Percentiles rank a stretch among this genome's conserved stretches.
Evolutionary conservation across 2,797 vertebrate genomes (phyloP).

Genomic region (Sebastes hubbsi): DNA sequence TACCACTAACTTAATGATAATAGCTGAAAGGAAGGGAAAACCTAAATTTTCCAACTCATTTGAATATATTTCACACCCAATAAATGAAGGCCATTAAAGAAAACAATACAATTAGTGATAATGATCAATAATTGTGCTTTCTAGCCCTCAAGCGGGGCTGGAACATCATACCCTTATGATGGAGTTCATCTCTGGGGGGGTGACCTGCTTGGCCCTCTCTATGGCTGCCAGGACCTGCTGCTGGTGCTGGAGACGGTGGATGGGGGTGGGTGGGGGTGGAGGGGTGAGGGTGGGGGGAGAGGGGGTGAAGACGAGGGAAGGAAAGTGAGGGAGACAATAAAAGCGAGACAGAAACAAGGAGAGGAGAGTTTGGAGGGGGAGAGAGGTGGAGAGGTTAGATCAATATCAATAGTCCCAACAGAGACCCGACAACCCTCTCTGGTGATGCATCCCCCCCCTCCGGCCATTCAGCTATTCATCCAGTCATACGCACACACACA

Average conservation of each 20-base stretch:
- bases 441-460: conserved; percentile 42
- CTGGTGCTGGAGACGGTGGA: conserved; percentile 87
- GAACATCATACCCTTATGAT: conserved; percentile 93
- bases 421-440: conserved; percentile 50
- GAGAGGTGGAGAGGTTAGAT: conserved; percentile 71
- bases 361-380: conserved; percentile 32
- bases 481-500: conserved; percentile 3
- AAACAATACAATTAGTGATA: conserved; percentile 1
- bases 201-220: conserved; percentile 97
- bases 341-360: conserved; percentile 54
- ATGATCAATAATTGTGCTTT: conserved; percentile 30
- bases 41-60: not conserved
- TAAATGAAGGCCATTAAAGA: not conserved
- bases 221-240: conserved; percentile 98
- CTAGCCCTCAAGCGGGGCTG: not conserved
- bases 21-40: not conserved
- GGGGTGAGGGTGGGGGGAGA: not conserved
- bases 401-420: conserved; percentile 76
- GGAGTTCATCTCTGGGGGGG: conserved; percentile 97
- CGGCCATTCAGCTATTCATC: conserved; percentile 56
- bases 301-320: not conserved
- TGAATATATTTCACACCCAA: not conserved
- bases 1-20: not conserved
- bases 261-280: not conserved
- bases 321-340: conserved; percentile 53